Evolutionary conservation across 2,797 vertebrate species (phyloP).

Genomic region (Neosilurus mollespiculum): DNA sequence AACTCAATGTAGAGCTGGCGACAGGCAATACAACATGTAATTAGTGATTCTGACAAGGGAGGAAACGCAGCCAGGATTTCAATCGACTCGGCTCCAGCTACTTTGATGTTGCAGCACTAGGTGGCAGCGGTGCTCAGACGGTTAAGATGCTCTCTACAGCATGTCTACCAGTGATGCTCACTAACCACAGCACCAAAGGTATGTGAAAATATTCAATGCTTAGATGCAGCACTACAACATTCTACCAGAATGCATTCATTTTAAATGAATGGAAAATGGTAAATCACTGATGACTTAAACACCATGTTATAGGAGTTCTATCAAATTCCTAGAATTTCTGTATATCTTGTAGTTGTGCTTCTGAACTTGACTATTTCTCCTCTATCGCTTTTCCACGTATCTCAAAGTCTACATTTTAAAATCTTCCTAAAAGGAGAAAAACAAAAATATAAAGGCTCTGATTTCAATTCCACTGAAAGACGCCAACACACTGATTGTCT

Average conservation of each 20-base stretch:
- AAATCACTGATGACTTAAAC: background rate
- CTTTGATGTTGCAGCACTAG: slow-evolving; percentile 49
- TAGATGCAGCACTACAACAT: background rate
- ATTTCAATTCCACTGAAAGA: background rate
- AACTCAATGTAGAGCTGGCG: slow-evolving; percentile 44
- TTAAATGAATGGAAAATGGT: background rate
- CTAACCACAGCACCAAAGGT: slow-evolving; percentile 20
- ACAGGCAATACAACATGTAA: slow-evolving; percentile 52
- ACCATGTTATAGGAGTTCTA: background rate
- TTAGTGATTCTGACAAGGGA: slow-evolving; percentile 49
- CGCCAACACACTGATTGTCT: background rate
- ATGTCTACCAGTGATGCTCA: slow-evolving; percentile 13
- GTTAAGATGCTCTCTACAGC: background rate
- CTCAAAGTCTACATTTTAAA: background rate
- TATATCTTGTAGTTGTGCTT: background rate
- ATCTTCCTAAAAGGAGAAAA: background rate
- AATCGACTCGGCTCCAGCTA: background rate
- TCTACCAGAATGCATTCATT: background rate
- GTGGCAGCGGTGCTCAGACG: slow-evolving; percentile 52
- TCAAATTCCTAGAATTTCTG: background rate
- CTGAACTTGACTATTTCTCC: background rate
- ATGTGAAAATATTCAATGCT: slow-evolving; percentile 1
- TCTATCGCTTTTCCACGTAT: background rate
- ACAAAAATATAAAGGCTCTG: background rate
- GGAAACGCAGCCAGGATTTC: slow-evolving; percentile 32